phyloP scores from a whole-genome alignment of 2,888 invertebrate genomes.

The Bruchidius siliquastri region DNA sequence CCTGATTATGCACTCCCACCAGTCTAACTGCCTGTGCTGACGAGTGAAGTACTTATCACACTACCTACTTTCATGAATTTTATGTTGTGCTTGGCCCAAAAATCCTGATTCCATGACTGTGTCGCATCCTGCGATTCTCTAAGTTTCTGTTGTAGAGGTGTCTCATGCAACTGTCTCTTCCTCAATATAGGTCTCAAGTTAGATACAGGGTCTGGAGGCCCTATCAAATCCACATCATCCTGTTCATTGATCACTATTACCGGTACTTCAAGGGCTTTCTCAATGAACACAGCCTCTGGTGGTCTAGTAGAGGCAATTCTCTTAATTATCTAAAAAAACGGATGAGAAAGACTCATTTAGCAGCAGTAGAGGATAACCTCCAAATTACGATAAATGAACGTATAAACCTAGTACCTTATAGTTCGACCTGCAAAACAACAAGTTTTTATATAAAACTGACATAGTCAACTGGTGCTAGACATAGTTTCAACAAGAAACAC shows the following conservation, averaged over 20 bases:
- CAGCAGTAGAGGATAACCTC: too few relatives aligned
- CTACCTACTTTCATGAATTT: conserved; percentile 62
- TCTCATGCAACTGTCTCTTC: conserved; percentile 61
- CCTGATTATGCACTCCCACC: too few relatives aligned
- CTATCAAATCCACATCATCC: conserved; percentile 59
- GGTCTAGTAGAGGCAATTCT: neutral
- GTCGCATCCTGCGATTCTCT: conserved; percentile 63
- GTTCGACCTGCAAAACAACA: neutral
- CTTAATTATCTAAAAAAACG: neutral
- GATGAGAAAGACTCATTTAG: neutral
- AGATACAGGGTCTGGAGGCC: conserved; percentile 75
- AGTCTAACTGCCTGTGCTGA: too few relatives aligned
- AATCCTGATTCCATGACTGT: conserved; percentile 78
- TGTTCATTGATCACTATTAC: conserved; percentile 37
- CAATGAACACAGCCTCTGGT: conserved; percentile 29
- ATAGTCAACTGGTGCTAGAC: neutral
- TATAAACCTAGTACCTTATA: neutral
- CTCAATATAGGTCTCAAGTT: conserved; percentile 72
- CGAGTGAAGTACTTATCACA: conserved; percentile 10
- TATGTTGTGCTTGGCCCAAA: conserved; percentile 78
- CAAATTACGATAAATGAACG: neutral
- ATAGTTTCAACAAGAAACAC: neutral
- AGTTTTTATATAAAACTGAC: neutral
- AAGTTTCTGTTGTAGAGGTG: conserved; percentile 58
- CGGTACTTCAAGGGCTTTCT: conserved; percentile 34